phyloP scores from a whole-genome alignment of 2,797 vertebrate species.

The Platalea minor region DNA sequence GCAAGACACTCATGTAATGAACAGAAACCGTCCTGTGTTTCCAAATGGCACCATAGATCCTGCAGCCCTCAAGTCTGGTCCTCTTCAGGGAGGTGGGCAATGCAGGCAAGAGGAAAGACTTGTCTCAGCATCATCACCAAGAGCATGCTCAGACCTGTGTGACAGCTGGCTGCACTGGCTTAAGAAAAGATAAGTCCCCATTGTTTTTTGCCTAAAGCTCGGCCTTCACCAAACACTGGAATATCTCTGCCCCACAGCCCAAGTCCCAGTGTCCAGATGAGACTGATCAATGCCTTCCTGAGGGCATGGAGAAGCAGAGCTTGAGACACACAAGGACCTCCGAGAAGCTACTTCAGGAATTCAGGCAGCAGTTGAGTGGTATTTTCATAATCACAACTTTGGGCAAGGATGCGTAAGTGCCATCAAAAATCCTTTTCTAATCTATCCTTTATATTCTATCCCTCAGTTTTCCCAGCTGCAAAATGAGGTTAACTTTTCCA shows the following conservation, averaged over 20 bases:
- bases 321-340: too few species aligned
- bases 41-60: background rate
- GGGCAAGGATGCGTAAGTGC: background rate
- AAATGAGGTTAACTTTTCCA: background rate
- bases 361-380: background rate
- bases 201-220: background rate
- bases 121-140: background rate
- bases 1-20: background rate
- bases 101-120: background rate
- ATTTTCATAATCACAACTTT: background rate
- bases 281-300: background rate
- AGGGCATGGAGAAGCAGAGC: background rate
- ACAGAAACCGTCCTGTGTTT: background rate
- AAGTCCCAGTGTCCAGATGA: background rate
- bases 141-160: background rate
- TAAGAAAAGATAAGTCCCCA: accelerated
- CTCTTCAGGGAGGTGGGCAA: background rate
- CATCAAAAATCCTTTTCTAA: background rate
- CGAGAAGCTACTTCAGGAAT: background rate
- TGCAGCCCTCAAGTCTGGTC: background rate
- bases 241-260: background rate
- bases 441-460: accelerated
- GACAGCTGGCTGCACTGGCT: accelerated
- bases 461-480: background rate
- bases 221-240: background rate